Evolutionary conservation across 2,888 invertebrate genomes (phyloP).

Genomic region (Cybosia mesomella): DNA sequence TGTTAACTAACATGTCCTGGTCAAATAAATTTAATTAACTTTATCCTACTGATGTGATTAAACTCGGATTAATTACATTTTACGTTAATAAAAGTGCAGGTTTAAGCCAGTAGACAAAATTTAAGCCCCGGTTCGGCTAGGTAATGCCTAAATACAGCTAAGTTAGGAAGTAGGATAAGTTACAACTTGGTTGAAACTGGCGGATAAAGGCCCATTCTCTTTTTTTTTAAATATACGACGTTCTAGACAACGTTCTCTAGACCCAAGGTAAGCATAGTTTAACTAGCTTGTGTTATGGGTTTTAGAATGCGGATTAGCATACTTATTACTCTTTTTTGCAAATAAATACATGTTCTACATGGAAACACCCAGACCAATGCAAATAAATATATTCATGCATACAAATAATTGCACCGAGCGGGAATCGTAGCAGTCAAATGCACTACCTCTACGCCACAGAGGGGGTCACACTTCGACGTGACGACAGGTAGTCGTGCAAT

Average conservation of each 20-base stretch:
- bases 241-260: no score
- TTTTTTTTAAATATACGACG: no score
- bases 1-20: not conserved
- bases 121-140: slow-evolving; percentile 31
- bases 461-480: slow-evolving; percentile 34
- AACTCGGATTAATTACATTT: not conserved
- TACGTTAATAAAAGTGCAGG: slow-evolving; percentile 4
- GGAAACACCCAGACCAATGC: no score
- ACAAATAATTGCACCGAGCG: no score
- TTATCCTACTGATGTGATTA: not conserved
- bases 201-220: slow-evolving; percentile 46
- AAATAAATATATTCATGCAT: no score
- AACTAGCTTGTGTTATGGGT: no score
- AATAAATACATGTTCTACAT: no score
- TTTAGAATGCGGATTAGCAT: no score
- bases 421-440: no score
- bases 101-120: not conserved
- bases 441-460: no score
- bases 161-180: slow-evolving; percentile 52
- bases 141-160: slow-evolving; percentile 19
- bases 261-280: no score
- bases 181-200: slow-evolving; percentile 36
- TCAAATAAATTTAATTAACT: slow-evolving; percentile 2
- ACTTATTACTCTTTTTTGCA: no score
- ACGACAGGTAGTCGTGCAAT: not conserved